A percentile compares a stretch with the other conserved stretches of the same genome.
phyloP scores from a whole-genome alignment of 2,797 vertebrate genomes.

The Siniperca scherzeri region DNA sequence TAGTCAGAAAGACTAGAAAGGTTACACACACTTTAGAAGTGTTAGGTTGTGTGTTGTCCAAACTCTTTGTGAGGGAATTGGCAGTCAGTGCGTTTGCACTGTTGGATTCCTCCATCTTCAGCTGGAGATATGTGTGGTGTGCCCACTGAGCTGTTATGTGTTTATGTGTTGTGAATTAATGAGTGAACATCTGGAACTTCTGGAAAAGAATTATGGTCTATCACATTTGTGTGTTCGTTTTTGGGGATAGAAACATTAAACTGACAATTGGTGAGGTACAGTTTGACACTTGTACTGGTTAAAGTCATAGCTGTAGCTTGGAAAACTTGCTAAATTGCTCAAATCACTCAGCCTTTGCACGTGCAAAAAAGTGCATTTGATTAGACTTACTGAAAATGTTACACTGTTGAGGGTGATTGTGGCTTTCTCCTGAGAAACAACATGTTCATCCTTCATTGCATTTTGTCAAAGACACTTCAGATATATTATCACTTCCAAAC shows the following conservation, averaged over 20 bases:
- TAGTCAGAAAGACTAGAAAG: too few relatives aligned
- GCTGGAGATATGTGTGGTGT: slow-evolving; percentile 4
- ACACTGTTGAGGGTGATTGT: slow-evolving; percentile 35
- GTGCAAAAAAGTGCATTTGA: slow-evolving; percentile 18
- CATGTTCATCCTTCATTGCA: slow-evolving; percentile 61
- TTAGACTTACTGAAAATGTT: slow-evolving; percentile 34
- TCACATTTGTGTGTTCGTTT: neutral
- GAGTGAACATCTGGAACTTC: neutral
- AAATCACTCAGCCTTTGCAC: slow-evolving; percentile 18
- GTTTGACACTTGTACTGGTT: neutral
- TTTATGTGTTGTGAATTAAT: slow-evolving; percentile 6
- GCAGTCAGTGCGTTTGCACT: slow-evolving; percentile 13
- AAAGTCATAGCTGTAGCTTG: neutral
- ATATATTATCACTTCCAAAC: slow-evolving; percentile 77
- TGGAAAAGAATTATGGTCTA: neutral
- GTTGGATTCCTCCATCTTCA: slow-evolving; percentile 20
- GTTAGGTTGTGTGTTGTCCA: slow-evolving; percentile 46
- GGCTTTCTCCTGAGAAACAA: slow-evolving; percentile 59
- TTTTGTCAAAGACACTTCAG: slow-evolving; percentile 72
- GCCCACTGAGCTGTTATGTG: slow-evolving; percentile 33
- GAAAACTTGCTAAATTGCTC: slow-evolving; percentile 23
- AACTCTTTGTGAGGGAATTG: slow-evolving; percentile 45
- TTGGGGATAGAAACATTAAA: slow-evolving; percentile 4
- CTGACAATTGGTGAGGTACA: neutral
- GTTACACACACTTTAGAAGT: slow-evolving; percentile 39